Evolutionary conservation across 2,113 vertebrate genomes (phyloP).

Genomic region (Platichthys flesus): DNA sequence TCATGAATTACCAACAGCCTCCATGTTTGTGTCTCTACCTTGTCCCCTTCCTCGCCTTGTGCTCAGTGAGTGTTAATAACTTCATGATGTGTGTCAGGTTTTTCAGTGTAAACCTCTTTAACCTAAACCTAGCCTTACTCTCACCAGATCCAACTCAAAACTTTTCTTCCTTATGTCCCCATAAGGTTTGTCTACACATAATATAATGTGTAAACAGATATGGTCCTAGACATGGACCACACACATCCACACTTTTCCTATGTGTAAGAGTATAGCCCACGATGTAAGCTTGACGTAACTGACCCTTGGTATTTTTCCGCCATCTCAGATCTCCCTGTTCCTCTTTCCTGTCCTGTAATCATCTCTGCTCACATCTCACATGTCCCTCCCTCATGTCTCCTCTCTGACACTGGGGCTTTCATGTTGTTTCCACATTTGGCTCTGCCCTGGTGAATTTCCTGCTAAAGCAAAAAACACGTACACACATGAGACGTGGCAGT

Average conservation of each 20-base stretch:
- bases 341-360: conserved; percentile 55
- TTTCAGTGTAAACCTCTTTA: neutral
- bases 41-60: neutral
- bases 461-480: conserved; percentile 24
- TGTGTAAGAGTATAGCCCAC: neutral
- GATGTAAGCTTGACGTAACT: neutral
- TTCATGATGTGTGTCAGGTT: conserved; percentile 52
- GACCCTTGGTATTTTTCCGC: neutral
- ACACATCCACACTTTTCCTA: neutral
- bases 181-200: neutral
- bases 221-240: neutral
- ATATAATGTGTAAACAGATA: neutral
- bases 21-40: too few relatives aligned
- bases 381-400: conserved; percentile 40
- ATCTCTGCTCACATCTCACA: conserved; percentile 29
- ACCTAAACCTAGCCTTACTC: too few relatives aligned
- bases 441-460: conserved; percentile 11
- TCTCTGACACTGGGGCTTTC: conserved; percentile 21
- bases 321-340: conserved; percentile 25
- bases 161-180: too few relatives aligned
- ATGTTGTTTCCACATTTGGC: conserved; percentile 33
- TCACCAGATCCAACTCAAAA: too few relatives aligned
- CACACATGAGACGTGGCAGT: conserved; percentile 36
- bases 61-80: conserved; percentile 24
- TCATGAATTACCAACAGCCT: neutral